Conservation (phyloP, 2,888 invertebrate genomes). For the Hipparchia semele region DNA sequence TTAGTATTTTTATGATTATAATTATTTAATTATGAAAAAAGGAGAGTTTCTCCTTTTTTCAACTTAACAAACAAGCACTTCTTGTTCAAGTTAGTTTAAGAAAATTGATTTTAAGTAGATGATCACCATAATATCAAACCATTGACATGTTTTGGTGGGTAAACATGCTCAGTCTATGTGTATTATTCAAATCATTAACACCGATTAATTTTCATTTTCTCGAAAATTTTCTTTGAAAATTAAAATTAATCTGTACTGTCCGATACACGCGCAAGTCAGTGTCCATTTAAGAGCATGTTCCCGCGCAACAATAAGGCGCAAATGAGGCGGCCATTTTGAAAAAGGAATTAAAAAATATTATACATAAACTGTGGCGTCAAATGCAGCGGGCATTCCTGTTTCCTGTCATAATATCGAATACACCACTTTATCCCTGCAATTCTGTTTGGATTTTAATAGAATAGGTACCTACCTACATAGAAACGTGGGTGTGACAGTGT, state of each 20-base stretch:
- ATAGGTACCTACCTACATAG: no score
- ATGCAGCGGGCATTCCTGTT: constrained; percentile 37
- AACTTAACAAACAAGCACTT: no score
- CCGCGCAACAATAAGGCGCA: constrained; percentile 59
- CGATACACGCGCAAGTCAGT: constrained; percentile 30
- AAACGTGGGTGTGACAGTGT: neutral
- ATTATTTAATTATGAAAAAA: no score
- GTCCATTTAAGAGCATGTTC: constrained; percentile 34
- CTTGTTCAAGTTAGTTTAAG: no score
- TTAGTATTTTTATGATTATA: no score
- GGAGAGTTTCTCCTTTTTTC: no score
- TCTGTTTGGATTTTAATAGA: constrained; percentile 16
- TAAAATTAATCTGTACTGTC: constrained; percentile 23
- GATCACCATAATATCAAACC: no score
- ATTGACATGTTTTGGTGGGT: no score
- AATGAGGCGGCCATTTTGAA: constrained; percentile 63
- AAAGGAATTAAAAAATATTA: constrained; percentile 46
- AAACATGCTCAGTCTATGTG: no score
- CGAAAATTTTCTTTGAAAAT: neutral
- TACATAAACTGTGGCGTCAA: constrained; percentile 37
- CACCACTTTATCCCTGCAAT: constrained; percentile 13
- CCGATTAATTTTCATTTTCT: neutral
- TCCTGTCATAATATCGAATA: constrained; percentile 36
- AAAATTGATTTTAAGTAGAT: no score
- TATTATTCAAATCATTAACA: no score